These are phyloP conservation scores for Rhinophrynus dorsalis DNA, from an alignment of 2,797 vertebrate genomes.

Conservation along the genomic window DNA sequence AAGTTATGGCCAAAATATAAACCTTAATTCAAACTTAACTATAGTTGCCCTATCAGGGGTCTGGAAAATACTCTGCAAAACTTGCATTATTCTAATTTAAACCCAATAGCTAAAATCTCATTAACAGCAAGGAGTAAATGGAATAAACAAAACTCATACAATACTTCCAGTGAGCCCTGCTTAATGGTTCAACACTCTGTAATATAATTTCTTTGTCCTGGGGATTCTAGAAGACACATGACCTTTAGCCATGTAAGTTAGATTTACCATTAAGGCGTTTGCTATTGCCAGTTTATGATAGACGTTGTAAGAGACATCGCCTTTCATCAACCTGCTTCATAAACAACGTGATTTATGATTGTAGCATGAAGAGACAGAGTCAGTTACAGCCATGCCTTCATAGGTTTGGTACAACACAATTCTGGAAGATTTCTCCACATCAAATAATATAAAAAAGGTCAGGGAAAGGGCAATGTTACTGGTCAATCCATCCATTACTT, in stretches of 20 bases:
- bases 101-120: neutral
- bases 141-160: slow-evolving; percentile 12
- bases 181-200: slow-evolving; percentile 10
- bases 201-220: neutral
- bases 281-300: slow-evolving; percentile 3
- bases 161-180: neutral
- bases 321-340: neutral
- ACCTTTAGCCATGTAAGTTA: slow-evolving; percentile 10
- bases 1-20: no score
- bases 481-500: no score
- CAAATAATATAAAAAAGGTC: neutral
- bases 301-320: neutral
- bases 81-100: neutral
- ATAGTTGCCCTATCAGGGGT: no score
- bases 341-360: neutral
- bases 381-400: neutral
- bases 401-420: neutral
- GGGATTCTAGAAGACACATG: slow-evolving; percentile 11
- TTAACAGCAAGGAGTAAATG: slow-evolving; percentile 2
- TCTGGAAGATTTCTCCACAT: neutral
- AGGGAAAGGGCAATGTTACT: neutral
- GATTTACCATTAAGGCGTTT: neutral
- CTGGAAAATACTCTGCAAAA: no score
- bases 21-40: no score
- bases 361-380: neutral